Evolutionary conservation across 2,797 vertebrate genomes (phyloP), one percentile per base, ranked within the genome.

Genomic region (Uromys caudimaculatus): DNA sequence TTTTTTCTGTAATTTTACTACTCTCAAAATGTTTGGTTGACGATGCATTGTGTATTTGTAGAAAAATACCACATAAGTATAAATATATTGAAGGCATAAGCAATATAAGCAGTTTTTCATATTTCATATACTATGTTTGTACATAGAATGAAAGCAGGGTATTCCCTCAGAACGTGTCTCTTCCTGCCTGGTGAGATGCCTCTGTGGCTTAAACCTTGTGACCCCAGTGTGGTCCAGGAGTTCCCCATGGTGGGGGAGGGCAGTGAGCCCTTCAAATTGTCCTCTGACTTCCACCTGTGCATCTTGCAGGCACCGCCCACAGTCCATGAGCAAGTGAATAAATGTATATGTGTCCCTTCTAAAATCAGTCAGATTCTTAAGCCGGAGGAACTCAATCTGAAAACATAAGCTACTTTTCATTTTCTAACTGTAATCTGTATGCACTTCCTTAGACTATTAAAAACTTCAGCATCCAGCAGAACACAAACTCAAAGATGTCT

Each of bases 381-480:
- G 52, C 84, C 52, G 95, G 8, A 86, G 47, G 24, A 44, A 92
- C 88, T 27, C 41, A 91, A 89, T 82, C 56, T 23, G 21, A 88
- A 94, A 84, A 13, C 71, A 11, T 67, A 78, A 93, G 79, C 11
- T 89, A 21, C 75, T 90, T 92, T 88, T 89, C 35, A 86, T 67
- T 89, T 29, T 95, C 67, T 83, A 62, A 71, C 58, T 88, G 44
- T 29, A 93, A 78, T 83, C 54, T 23, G 82, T 54, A 62, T 60
- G 2, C 11, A 38, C 47, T 96, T 96, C 29, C 35, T 89, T 93
- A 35, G 12, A 50, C 77, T 71, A 92, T 69, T 84, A 73, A 56
- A 67, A 84, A 69, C 3, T 69, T 44, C 52, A 44, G 47, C 44
- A 69, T 3, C 44, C 29, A 35, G 47, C 27, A 67, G 29, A 67